phyloP scores from a whole-genome alignment of 2,113 vertebrate genomes.

The Dendrocopos noguchii region DNA sequence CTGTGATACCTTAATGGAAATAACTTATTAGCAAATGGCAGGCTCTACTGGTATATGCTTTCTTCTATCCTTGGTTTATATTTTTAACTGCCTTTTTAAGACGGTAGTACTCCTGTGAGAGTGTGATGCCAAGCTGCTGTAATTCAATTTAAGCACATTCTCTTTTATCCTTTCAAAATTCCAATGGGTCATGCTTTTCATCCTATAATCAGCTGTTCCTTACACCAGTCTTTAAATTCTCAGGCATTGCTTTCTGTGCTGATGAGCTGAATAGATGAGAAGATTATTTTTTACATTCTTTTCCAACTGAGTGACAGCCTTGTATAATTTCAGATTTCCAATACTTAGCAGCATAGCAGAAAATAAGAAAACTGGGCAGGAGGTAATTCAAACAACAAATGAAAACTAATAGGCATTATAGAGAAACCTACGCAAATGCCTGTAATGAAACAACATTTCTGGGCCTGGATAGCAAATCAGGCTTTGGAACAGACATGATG shows the following conservation, averaged over 20 bases:
- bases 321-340: not conserved
- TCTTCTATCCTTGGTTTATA: not conserved
- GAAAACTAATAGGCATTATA: not conserved
- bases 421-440: not conserved
- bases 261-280: slow-evolving; percentile 9
- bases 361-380: not conserved
- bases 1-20: not conserved
- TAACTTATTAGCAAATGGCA: not conserved
- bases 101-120: not conserved
- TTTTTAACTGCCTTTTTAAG: not conserved
- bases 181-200: slow-evolving; percentile 20
- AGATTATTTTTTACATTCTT: not conserved
- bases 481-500: not conserved
- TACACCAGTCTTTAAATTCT: not conserved
- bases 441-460: not conserved
- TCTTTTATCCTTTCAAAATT: slow-evolving; percentile 23
- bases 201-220: slow-evolving; percentile 24
- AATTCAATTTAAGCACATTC: slow-evolving; percentile 33
- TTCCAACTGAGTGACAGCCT: not conserved
- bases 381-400: not conserved
- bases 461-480: not conserved
- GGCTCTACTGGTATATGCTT: not conserved
- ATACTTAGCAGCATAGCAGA: not conserved
- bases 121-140: not conserved
- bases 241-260: slow-evolving; percentile 10